Base-by-base conservation (phyloP, 1,140 invertebrate genomes). In the Lepidotrigona ventralis region DNA sequence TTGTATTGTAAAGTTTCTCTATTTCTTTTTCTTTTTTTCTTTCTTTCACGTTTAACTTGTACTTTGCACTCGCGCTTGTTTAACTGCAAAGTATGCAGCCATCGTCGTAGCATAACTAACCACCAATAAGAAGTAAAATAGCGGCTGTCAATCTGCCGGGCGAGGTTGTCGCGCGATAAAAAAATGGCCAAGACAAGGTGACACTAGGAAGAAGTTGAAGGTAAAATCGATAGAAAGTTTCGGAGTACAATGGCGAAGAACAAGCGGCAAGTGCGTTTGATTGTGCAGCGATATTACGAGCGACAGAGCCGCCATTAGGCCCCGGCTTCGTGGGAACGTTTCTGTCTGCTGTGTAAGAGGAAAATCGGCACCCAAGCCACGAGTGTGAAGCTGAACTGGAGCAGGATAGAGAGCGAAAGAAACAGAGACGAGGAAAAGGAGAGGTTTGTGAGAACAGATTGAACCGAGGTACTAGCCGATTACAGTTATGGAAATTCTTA, bases 211-310 rank as follows among this genome's bases (percentile, higher is more conserved):
- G 79, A 79, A 70, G 87, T 26, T 8, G 71, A 66, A 90, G 81
- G 68, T 29, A 75, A 82, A 87, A 90, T 89, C 88, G 91, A 91
- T 88, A 89, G 84, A 76, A 90, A 86, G 85, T 91, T 33, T 85
- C 81, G 54, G 76, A 82, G 79, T 78, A 91, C 90, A 92, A 91
- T 91, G 74, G 85, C 86, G 83, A 85, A 66, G 84, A 85, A 85
- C 86, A 60, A 88, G 86, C 71, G 71, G 69, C 81, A 70, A 84
- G 82, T 89, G 87, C 85, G 88, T 92, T 88, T 85, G 86, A 90
- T 88, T 86, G 90, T 85, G 86, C 88, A 88, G 84, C 83, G 85
- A 87, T 90, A 89, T 89, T 90, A 85, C 84, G 78, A 86, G 83
- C 79, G 56, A 73, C 81, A 83, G 74, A 83, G 84, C 84, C 71